These are phyloP conservation scores for Antheraea mylitta DNA, from an alignment of 1,140 invertebrate genomes.

Conservation along the genomic window DNA sequence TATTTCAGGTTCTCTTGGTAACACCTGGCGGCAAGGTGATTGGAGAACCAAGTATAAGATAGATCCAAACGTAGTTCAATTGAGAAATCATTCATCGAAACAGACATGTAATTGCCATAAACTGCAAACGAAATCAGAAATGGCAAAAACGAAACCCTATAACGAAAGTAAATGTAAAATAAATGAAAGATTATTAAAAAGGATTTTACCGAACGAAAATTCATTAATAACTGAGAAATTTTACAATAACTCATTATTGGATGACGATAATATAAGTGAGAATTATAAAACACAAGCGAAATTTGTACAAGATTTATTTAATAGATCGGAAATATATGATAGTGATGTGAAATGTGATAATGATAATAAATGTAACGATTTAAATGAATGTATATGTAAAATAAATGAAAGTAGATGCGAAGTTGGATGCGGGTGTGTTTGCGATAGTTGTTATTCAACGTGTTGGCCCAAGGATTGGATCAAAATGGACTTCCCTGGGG, in stretches of 20 bases:
- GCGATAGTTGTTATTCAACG: conserved; percentile 75
- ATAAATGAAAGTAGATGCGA: conserved; percentile 31
- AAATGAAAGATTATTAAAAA: conserved; percentile 24
- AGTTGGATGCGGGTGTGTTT: conserved; percentile 61
- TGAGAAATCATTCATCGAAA: conserved; percentile 30
- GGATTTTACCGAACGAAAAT: conserved; percentile 48
- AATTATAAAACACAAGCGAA: conserved; percentile 58
- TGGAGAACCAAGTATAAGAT: conserved; percentile 62
- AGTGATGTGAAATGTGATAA: background rate
- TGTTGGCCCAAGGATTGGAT: conserved; percentile 87
- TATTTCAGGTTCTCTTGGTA: conserved; percentile 64
- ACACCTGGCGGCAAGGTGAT: conserved; percentile 76
- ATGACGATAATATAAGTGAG: conserved; percentile 22
- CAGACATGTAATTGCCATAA: conserved; percentile 25
- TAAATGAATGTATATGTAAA: conserved; percentile 15
- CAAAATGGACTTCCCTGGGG: conserved; percentile 82
- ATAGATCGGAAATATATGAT: conserved; percentile 29
- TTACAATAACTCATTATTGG: conserved; percentile 50
- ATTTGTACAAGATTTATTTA: conserved; percentile 61
- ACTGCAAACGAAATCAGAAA: conserved; percentile 8
- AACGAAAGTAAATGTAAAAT: conserved; percentile 14
- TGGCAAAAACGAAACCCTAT: background rate
- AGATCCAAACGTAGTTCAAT: conserved; percentile 45
- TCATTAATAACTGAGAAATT: conserved; percentile 63
- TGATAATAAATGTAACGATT: conserved; percentile 13